These are phyloP conservation scores for Rambutsinella grinnellia DNA, from an alignment of 2,888 invertebrate species.

Conservation along the genomic window DNA sequence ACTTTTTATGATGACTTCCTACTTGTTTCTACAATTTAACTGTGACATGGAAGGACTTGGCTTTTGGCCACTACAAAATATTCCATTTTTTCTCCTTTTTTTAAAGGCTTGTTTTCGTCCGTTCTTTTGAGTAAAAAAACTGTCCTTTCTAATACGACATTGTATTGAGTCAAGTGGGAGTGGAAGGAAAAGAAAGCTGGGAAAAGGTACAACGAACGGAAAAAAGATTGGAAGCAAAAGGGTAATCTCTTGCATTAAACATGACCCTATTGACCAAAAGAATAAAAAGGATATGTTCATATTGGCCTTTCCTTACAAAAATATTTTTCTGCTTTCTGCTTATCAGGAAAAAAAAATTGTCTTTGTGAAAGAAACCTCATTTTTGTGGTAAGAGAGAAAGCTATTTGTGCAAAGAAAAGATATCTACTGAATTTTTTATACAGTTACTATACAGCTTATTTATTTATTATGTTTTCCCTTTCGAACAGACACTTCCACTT, in stretches of 20 bases:
- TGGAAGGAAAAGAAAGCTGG: conserved; percentile 6
- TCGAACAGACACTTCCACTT: not conserved
- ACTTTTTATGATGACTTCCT: not conserved
- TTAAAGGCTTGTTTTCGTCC: not conserved
- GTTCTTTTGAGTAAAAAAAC: not conserved
- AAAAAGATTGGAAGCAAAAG: conserved; percentile 62
- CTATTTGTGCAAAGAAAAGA: conserved; percentile 4
- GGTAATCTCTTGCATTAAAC: conserved; percentile 67
- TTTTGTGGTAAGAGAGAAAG: not conserved
- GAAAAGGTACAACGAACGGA: conserved; percentile 21
- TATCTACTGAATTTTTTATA: too few relatives aligned
- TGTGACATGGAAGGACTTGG: too few relatives aligned
- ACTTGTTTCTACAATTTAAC: too few relatives aligned
- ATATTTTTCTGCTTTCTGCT: not conserved
- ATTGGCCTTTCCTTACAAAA: not conserved
- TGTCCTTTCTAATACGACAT: not conserved
- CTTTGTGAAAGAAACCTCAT: not conserved
- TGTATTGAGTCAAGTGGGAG: not conserved
- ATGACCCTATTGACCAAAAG: conserved; percentile 67
- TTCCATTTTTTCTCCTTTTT: not conserved
- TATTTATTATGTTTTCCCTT: not conserved
- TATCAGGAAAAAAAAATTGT: not conserved
- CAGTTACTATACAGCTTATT: conserved; percentile 12
- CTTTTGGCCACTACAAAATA: not conserved
- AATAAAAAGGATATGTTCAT: conserved; percentile 41